These are phyloP conservation scores for Protobothrops mucrosquamatus DNA, from an alignment of 2,113 vertebrate genomes.

Conservation along the genomic window DNA sequence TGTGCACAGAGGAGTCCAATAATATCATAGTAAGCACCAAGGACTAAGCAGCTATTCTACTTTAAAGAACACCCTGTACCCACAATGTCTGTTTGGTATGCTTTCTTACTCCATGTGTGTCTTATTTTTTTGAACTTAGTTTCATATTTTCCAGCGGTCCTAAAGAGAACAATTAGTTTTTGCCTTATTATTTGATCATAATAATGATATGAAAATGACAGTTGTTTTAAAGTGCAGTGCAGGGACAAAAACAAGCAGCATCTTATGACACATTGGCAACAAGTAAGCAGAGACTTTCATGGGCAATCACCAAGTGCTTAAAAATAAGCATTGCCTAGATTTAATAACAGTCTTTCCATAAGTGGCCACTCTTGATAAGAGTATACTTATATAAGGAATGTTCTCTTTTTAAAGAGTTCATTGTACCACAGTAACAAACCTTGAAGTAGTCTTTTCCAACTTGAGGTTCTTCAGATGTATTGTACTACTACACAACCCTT, in stretches of 20 bases:
- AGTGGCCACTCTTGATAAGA: not conserved
- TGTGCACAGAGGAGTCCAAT: not conserved
- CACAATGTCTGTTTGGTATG: not conserved
- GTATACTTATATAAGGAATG: conserved; percentile 16
- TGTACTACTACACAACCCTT: not conserved
- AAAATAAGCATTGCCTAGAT: not conserved
- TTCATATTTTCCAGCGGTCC: not conserved
- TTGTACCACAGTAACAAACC: not conserved
- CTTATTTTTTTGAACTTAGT: not conserved
- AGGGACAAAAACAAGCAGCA: not conserved
- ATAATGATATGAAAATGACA: not conserved
- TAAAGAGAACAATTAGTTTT: not conserved
- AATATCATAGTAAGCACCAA: not conserved
- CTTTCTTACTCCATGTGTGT: not conserved
- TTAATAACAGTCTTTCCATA: not conserved
- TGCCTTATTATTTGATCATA: not conserved
- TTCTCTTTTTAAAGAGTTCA: not conserved
- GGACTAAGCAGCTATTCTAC: not conserved
- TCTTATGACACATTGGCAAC: not conserved
- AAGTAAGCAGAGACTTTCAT: not conserved
- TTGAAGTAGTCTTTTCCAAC: not conserved
- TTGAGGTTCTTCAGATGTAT: not conserved
- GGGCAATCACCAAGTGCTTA: not conserved
- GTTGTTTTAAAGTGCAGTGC: not conserved
- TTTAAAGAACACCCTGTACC: not conserved